phyloP scores from a whole-genome alignment of 1,140 invertebrate genomes.

The Venustaconcha ellipsiformis region DNA sequence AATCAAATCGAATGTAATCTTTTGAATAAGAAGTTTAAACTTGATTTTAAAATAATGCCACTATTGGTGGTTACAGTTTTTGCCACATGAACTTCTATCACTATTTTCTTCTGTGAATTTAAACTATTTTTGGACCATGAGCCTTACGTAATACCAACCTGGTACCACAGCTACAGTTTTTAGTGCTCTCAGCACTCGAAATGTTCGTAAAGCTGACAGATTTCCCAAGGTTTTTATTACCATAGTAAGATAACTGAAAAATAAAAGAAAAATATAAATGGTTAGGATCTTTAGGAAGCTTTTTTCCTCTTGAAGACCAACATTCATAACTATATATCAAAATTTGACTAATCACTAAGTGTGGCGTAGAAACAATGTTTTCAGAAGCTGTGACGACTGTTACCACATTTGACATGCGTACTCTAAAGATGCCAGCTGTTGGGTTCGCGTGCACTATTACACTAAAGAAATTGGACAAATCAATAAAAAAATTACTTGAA shows the following conservation, averaged over 20 bases:
- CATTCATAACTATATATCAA: background rate
- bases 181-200: slow-evolving; percentile 92
- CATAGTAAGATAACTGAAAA: slow-evolving; percentile 93
- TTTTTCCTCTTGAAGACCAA: background rate
- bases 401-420: background rate
- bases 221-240: slow-evolving; percentile 81
- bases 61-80: too few relatives aligned
- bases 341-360: background rate
- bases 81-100: too few relatives aligned
- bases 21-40: too few relatives aligned
- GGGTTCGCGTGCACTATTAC: background rate
- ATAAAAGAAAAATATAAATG: background rate
- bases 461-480: background rate
- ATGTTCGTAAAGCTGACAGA: slow-evolving; percentile 92
- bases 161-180: slow-evolving; percentile 98
- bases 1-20: too few relatives aligned
- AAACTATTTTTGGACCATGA: too few relatives aligned
- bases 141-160: slow-evolving; percentile 74
- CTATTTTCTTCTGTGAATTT: too few relatives aligned
- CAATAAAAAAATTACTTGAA: too few relatives aligned
- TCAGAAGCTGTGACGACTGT: too few relatives aligned
- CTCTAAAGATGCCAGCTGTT: background rate
- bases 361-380: too few relatives aligned
- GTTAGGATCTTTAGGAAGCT: background rate
- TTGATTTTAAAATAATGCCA: too few relatives aligned